These are phyloP conservation scores for Pseudopodoces humilis DNA, from an alignment of 2,113 vertebrate species.

Conservation along the genomic window DNA sequence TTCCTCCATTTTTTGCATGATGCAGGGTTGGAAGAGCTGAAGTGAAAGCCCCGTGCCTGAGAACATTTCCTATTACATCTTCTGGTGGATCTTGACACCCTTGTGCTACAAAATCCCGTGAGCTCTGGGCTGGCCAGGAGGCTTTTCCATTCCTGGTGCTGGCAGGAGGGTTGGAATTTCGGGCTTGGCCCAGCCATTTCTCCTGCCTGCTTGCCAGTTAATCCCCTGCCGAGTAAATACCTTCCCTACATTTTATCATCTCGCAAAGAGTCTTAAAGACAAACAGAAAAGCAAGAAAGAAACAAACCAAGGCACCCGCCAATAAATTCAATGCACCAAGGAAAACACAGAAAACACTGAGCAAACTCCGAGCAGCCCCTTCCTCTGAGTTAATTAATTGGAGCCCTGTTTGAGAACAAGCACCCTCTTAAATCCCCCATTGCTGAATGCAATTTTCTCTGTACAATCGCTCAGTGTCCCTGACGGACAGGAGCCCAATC, in stretches of 20 bases:
- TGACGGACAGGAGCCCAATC: conserved; percentile 74
- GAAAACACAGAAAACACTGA: conserved; percentile 11
- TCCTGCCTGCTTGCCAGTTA: conserved; percentile 29
- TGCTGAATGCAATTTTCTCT: conserved; percentile 74
- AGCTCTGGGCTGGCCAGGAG: background rate
- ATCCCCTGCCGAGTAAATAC: background rate
- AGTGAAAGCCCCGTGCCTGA: background rate
- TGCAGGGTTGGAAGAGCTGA: background rate
- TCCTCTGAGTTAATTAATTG: conserved; percentile 77
- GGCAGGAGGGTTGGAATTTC: conserved; percentile 29
- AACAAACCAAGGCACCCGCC: background rate
- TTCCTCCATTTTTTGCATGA: background rate
- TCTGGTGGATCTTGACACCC: background rate
- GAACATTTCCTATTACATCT: background rate
- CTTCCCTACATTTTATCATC: background rate
- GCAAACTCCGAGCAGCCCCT: conserved; percentile 30
- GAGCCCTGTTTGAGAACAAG: conserved; percentile 69
- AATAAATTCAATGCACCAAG: conserved; percentile 55
- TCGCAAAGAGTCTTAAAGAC: background rate
- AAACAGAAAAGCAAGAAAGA: conserved; percentile 2
- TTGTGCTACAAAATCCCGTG: background rate
- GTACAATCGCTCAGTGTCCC: conserved; percentile 66
- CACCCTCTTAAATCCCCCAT: conserved; percentile 66
- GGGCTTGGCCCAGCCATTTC: background rate
- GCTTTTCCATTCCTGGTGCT: background rate